A percentile compares a stretch with the other conserved stretches of the same genome.
These are phyloP conservation scores for Chamaea fasciata DNA, from an alignment of 2,113 vertebrate species.

Conservation along the genomic window DNA sequence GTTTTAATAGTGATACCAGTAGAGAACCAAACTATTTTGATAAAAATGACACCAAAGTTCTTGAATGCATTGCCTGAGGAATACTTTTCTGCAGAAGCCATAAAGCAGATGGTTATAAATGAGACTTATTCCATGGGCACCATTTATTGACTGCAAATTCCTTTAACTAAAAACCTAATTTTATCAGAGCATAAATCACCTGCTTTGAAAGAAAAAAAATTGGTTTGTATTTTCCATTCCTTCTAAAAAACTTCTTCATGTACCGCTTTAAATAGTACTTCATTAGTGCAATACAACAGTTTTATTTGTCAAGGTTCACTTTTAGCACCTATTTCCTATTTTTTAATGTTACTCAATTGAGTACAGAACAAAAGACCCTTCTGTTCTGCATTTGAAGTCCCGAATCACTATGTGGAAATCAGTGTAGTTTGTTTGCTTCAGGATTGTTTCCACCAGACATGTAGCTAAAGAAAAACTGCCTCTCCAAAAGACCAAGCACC, in stretches of 20 bases:
- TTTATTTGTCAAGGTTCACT: slow-evolving; percentile 46
- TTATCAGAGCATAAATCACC: slow-evolving; percentile 67
- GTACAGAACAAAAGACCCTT: slow-evolving; percentile 23
- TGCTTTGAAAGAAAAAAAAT: slow-evolving; percentile 50
- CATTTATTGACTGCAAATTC: slow-evolving; percentile 68
- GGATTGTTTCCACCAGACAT: not conserved
- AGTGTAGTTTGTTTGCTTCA: not conserved
- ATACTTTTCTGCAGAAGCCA: slow-evolving; percentile 36
- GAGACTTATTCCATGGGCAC: slow-evolving; percentile 59
- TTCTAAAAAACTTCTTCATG: slow-evolving; percentile 44
- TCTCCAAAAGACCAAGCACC: not conserved
- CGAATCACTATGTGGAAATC: slow-evolving; percentile 41
- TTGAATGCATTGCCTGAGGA: slow-evolving; percentile 33
- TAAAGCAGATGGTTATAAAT: slow-evolving; percentile 73
- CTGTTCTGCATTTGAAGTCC: slow-evolving; percentile 3
- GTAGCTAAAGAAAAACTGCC: not conserved
- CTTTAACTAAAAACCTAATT: slow-evolving; percentile 77
- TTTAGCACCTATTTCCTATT: slow-evolving; percentile 51
- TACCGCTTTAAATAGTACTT: slow-evolving; percentile 57
- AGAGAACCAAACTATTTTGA: slow-evolving; percentile 26
- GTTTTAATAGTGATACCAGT: not conserved
- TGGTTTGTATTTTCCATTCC: slow-evolving; percentile 59
- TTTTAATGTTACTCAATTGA: slow-evolving; percentile 22
- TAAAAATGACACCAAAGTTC: slow-evolving; percentile 30
- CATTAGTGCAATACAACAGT: slow-evolving; percentile 49